Conservation (phyloP, 2,888 invertebrate genomes). For the Empis stercorea region DNA sequence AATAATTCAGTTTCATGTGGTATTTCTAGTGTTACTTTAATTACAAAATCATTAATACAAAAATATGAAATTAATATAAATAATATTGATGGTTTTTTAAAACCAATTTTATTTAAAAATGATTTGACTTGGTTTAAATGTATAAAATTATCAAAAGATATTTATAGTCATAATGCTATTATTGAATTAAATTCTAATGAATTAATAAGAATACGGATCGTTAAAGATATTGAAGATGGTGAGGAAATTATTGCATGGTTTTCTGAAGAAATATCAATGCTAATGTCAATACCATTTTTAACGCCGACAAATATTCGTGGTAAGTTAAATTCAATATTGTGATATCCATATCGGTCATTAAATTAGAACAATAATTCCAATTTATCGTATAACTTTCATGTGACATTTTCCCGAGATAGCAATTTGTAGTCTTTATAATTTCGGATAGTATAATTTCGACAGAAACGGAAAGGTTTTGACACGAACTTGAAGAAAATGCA, state of each 20-base stretch:
- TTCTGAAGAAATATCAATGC: conserved; percentile 57
- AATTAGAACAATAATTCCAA: too few relatives aligned
- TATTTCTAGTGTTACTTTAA: conserved; percentile 8
- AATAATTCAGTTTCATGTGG: conserved; percentile 10
- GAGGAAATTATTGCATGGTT: conserved; percentile 74
- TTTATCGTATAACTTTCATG: too few relatives aligned
- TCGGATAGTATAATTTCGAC: too few relatives aligned
- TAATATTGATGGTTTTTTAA: background rate
- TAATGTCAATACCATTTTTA: conserved; percentile 64
- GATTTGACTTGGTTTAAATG: conserved; percentile 24
- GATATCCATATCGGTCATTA: too few relatives aligned
- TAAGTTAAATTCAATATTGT: conserved; percentile 32
- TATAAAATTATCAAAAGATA: conserved; percentile 42
- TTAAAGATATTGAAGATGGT: conserved; percentile 40
- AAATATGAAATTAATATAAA: background rate
- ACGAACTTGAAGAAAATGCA: too few relatives aligned
- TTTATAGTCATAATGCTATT: conserved; percentile 42
- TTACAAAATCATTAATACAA: background rate
- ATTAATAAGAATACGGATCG: conserved; percentile 30
- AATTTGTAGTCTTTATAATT: too few relatives aligned
- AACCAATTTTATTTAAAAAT: background rate
- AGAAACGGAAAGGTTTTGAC: too few relatives aligned
- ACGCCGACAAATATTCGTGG: conserved; percentile 70
- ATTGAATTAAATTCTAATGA: conserved; percentile 24
- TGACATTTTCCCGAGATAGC: too few relatives aligned